Evolutionary conservation across 2,797 vertebrate genomes (phyloP).

Genomic region (Prunella strophiata): DNA sequence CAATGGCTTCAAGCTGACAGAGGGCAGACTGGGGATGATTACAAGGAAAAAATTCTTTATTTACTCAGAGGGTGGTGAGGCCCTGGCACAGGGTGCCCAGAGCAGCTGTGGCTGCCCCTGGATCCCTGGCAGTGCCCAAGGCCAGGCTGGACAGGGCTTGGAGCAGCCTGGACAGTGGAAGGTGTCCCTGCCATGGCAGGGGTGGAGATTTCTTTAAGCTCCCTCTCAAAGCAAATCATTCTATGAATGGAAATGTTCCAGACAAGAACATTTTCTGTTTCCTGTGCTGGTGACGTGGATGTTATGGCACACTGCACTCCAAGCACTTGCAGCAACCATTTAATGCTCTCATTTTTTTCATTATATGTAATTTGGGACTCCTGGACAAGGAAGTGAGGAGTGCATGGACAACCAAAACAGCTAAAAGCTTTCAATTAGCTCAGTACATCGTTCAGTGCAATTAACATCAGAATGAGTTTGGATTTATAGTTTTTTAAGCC

Average conservation of each 20-base stretch:
- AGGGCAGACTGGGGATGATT: background rate
- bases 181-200: background rate
- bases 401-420: background rate
- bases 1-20: background rate
- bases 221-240: background rate
- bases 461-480: constrained; percentile 9
- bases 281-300: constrained; percentile 16
- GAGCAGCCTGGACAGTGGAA: background rate
- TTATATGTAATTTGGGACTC: constrained; percentile 56
- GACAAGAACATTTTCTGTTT: background rate
- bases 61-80: rapidly evolving
- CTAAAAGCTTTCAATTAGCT: constrained; percentile 60
- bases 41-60: background rate
- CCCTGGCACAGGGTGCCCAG: background rate
- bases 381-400: background rate
- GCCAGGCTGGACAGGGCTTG: background rate
- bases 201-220: background rate
- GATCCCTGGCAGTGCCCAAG: background rate
- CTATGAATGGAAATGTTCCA: background rate
- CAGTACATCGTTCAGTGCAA: background rate
- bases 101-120: background rate
- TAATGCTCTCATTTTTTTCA: constrained; percentile 44
- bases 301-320: constrained; percentile 14
- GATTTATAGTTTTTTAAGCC: background rate
- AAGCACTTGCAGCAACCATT: constrained; percentile 8